These are phyloP conservation scores for Zoanthus gigantus DNA, from an alignment of 92 coral and sea anemone genomes.

Conservation along the genomic window DNA sequence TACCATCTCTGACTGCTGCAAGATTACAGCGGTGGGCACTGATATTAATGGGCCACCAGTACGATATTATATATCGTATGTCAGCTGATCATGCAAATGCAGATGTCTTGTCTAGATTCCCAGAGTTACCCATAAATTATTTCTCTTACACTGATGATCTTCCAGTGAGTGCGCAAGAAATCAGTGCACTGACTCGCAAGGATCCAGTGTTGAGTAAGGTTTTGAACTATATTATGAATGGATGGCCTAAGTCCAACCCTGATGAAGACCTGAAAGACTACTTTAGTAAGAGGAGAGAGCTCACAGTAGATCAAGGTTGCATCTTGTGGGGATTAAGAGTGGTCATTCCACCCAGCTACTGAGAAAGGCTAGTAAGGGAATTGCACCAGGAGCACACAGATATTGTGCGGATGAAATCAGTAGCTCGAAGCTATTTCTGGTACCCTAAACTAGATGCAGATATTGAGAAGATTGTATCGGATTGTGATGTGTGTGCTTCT, in stretches of 20 bases:
- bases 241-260: conserved; percentile 44
- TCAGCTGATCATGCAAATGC: not conserved
- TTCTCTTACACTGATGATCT: conserved; percentile 6
- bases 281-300: conserved; percentile 43
- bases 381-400: conserved; percentile 68
- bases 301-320: conserved; percentile 58
- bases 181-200: too few species aligned
- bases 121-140: conserved; percentile 5
- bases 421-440: conserved; percentile 65
- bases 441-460: conserved; percentile 57
- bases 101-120: too few species aligned
- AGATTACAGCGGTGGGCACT: conserved; percentile 36
- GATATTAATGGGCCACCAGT: conserved; percentile 11
- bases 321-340: conserved; percentile 65
- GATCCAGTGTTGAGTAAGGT: too few species aligned
- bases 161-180: not conserved
- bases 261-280: conserved; percentile 53
- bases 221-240: not conserved
- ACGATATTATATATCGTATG: conserved; percentile 42
- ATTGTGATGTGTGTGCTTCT: conserved; percentile 46
- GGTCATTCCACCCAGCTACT: conserved; percentile 38
- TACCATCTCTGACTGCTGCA: conserved; percentile 33
- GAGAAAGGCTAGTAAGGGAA: conserved; percentile 47
- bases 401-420: conserved; percentile 62
- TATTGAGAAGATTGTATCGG: conserved; percentile 37